Percentiles rank a stretch among this genome's conserved stretches.
phyloP scores from a whole-genome alignment of 2,113 vertebrate species.

The Mastomys coucha region DNA sequence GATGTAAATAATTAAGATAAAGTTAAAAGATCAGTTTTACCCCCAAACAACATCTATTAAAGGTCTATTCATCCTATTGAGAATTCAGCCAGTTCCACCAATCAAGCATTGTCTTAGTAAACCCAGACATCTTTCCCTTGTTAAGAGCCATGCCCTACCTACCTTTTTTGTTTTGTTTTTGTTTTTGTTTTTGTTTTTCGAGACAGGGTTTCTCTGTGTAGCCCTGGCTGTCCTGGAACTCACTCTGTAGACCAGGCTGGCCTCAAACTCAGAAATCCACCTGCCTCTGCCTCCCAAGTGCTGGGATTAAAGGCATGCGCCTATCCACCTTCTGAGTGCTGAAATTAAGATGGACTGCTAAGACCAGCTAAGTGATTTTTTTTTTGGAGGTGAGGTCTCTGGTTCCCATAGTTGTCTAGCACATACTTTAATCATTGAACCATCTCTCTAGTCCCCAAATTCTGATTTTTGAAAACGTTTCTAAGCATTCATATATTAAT shows the following conservation, averaged over 20 bases:
- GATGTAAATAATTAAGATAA: too few species aligned
- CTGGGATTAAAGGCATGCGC: too few species aligned
- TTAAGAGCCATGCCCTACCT: not conserved
- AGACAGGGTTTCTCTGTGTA: too few species aligned
- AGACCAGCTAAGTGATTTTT: not conserved
- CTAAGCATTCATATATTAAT: not conserved
- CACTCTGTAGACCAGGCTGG: too few species aligned
- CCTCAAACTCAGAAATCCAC: too few species aligned
- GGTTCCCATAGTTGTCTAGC: not conserved
- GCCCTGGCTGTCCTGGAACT: too few species aligned
- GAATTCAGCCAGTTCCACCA: not conserved
- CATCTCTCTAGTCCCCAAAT: not conserved
- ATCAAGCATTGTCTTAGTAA: not conserved
- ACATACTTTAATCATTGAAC: not conserved
- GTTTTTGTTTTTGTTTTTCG: too few species aligned
- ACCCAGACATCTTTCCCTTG: not conserved
- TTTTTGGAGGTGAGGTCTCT: not conserved
- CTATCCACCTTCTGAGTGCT: not conserved
- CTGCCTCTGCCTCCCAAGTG: too few species aligned
- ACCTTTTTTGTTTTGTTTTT: too few species aligned
- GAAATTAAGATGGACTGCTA: not conserved
- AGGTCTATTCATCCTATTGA: not conserved
- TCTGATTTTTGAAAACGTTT: not conserved
- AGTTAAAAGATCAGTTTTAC: not conserved
- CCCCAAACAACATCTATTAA: too few species aligned